Evolutionary conservation across 2,888 invertebrate species (phyloP), one percentile per base, ranked within the genome.

Genomic region (Gortyna flavago): DNA sequence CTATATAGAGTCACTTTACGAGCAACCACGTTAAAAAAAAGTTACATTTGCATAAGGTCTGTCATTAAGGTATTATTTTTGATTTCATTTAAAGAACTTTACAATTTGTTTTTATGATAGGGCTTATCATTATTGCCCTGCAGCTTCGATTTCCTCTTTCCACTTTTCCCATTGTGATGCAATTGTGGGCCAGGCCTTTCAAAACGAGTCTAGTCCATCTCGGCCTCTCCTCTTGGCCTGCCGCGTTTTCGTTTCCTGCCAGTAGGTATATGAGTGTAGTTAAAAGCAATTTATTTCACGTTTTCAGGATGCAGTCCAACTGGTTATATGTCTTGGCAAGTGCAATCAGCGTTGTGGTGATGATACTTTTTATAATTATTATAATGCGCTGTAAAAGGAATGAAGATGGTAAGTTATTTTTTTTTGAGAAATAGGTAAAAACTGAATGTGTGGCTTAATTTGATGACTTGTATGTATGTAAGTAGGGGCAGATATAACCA

Each of bases 221-320:
- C 38, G 9, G 8, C 2, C n/a, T 9, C 21, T 29, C 3, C 29
- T 41, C 18, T n/a, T n/a, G 3, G 21, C 18, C 41, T 21, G 3
- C 11, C 29, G 11, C 41, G 29, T 41, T 29, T 16, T 32, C 11
- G 6, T 18, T 69, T 69, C 44, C 8, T 38, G 72, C 73, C 25
- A 29, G 11, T 51, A 32, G 21, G 13, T 35, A 4, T 35, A 35
- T 35, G 35, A 35, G 4, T 4, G 35, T 35, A 25, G 25, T 2
- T 54, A 38, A 32, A 9, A 29, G 5, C 13, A 29, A 5, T 72
- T 51, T 18, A 21, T 18, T 77, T 16, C 0, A 16, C 9, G 5
- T 59, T 85, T 77, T 64, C 85, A 83, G 83, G 83, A 5, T 71
- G 59, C 67, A 51, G 44, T 61, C 70, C 8, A 61, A 74, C 41